phyloP scores from a whole-genome alignment of 2,888 invertebrate species.

The Cephus nigrinus region DNA sequence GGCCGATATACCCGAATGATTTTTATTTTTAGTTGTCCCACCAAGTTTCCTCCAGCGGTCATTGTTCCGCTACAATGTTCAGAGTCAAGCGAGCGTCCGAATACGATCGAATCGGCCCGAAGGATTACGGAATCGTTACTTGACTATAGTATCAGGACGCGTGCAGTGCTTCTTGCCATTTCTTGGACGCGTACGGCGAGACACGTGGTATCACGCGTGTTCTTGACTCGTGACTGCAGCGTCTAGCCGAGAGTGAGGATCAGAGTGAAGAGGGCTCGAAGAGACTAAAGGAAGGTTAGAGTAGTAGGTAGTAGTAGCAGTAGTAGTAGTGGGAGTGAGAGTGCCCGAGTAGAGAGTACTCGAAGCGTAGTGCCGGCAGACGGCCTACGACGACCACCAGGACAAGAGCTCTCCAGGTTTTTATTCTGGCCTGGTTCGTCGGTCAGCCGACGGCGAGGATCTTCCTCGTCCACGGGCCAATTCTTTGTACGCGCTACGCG shows the following conservation, averaged over 20 bases:
- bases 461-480: background rate
- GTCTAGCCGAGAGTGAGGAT: background rate
- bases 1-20: background rate
- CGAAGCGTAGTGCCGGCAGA: background rate
- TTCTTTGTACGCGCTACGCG: background rate
- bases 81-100: background rate
- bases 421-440: background rate
- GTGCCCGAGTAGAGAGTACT: background rate
- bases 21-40: background rate
- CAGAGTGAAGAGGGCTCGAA: background rate
- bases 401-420: background rate
- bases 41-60: background rate
- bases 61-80: background rate
- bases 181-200: background rate
- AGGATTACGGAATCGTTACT: background rate
- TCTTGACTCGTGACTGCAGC: background rate
- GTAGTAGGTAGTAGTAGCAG: no score
- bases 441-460: background rate
- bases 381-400: background rate
- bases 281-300: background rate
- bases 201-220: background rate
- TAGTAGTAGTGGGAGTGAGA: background rate
- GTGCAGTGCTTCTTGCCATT: background rate
- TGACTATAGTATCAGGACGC: background rate
- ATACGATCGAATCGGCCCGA: background rate